Conservation (phyloP, 2,113 vertebrate genomes). For the Catagonus wagneri region DNA sequence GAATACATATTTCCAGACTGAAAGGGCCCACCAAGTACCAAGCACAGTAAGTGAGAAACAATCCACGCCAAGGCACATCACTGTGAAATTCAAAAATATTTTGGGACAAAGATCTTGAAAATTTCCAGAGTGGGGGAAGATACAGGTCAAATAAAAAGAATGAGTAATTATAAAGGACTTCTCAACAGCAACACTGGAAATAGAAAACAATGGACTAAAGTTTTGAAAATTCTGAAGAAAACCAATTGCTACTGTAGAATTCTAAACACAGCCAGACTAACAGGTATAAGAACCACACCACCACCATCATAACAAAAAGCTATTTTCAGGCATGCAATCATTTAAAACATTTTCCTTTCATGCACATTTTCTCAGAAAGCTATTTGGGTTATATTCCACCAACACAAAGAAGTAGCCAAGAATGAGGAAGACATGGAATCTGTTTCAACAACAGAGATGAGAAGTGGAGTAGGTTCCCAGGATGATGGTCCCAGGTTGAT, state of each 20-base stretch:
- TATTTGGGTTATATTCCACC: neutral
- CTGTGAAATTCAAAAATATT: conserved; percentile 18
- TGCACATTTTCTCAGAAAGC: conserved; percentile 1
- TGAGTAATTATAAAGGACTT: conserved; percentile 39
- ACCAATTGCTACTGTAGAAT: neutral
- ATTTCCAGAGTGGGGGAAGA: neutral
- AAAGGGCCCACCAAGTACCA: conserved; percentile 12
- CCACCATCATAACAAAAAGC: neutral
- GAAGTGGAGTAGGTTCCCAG: neutral
- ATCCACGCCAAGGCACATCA: neutral
- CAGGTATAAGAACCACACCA: neutral
- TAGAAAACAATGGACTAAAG: conserved; percentile 30
- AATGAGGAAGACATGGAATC: neutral
- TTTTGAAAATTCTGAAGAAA: conserved; percentile 24
- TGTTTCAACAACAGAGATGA: neutral
- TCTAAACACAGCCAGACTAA: conserved; percentile 45
- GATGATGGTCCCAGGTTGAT: neutral
- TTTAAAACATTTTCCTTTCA: conserved; percentile 55
- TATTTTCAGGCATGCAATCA: neutral
- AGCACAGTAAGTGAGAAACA: conserved; percentile 31
- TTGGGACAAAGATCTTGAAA: conserved; percentile 30
- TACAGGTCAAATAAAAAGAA: conserved; percentile 41
- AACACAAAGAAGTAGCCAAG: conserved; percentile 47
- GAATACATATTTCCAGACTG: conserved; percentile 15
- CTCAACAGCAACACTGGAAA: conserved; percentile 37